phyloP scores from a whole-genome alignment of 2,797 vertebrate genomes.

The Hemibagrus guttatus region DNA sequence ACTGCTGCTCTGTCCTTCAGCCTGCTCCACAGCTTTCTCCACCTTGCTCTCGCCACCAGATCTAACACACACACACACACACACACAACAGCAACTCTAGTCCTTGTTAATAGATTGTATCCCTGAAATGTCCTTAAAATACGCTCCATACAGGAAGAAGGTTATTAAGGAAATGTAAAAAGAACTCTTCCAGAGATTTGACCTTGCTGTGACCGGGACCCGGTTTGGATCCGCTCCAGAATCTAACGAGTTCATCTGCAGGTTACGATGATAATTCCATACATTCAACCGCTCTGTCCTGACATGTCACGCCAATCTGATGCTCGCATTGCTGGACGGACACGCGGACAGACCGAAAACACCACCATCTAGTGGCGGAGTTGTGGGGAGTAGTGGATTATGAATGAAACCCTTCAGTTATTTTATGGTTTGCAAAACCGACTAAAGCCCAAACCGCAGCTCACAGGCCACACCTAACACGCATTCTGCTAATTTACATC shows the following conservation, averaged over 20 bases:
- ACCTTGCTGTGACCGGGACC: neutral
- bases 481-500: neutral
- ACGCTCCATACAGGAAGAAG: neutral
- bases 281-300: neutral
- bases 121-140: neutral
- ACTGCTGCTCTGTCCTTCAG: slow-evolving; percentile 70
- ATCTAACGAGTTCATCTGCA: neutral
- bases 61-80: slow-evolving; percentile 70
- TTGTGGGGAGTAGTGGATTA: too few relatives aligned
- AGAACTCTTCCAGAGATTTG: neutral
- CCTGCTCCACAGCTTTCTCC: slow-evolving; percentile 79
- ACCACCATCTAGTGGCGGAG: neutral
- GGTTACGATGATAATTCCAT: neutral
- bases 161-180: neutral
- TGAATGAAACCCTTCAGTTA: too few relatives aligned
- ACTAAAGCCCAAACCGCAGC: neutral
- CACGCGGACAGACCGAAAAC: neutral
- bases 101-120: neutral
- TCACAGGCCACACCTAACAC: neutral
- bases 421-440: neutral
- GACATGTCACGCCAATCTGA: neutral
- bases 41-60: slow-evolving; percentile 79
- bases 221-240: neutral
- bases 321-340: neutral
- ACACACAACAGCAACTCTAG: neutral